A percentile compares a stretch with the other conserved stretches of the same genome.
phyloP scores from a whole-genome alignment of 2,113 vertebrate genomes.

The Phoxinus phoxinus region DNA sequence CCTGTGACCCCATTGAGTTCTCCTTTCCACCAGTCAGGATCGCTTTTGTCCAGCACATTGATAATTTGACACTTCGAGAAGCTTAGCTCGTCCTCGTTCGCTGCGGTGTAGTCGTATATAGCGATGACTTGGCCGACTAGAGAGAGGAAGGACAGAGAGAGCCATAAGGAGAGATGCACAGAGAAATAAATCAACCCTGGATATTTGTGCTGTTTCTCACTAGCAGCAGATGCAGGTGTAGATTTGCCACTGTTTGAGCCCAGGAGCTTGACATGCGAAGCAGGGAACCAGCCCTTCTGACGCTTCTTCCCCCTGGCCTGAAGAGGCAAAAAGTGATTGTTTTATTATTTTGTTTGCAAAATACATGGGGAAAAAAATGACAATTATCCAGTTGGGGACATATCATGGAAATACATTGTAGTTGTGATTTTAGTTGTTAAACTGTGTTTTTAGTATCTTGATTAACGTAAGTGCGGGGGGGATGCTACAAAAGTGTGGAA shows the following conservation, averaged over 20 bases:
- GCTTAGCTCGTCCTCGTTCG: slow-evolving; percentile 90
- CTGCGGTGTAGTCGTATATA: slow-evolving; percentile 91
- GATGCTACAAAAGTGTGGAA: too few species aligned
- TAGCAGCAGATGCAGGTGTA: slow-evolving; percentile 82
- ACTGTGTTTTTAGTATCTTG: not conserved
- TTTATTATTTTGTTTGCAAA: too few species aligned
- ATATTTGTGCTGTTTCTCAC: slow-evolving; percentile 67
- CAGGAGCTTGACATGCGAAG: slow-evolving; percentile 88
- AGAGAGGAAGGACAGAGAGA: not conserved
- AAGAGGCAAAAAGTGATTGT: slow-evolving; percentile 36
- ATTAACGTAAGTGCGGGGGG: not conserved
- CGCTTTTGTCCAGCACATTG: slow-evolving; percentile 87
- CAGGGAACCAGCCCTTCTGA: slow-evolving; percentile 97
- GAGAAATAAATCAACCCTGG: not conserved
- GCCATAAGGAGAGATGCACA: not conserved
- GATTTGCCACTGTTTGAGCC: slow-evolving; percentile 89
- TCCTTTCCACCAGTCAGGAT: slow-evolving; percentile 97
- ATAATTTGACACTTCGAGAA: slow-evolving; percentile 93
- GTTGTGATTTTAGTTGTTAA: not conserved
- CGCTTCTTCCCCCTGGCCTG: slow-evolving; percentile 95
- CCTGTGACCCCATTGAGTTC: slow-evolving; percentile 86
- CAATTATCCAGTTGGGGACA: too few species aligned
- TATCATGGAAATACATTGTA: too few species aligned
- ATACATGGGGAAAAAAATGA: not conserved
- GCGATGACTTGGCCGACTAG: slow-evolving; percentile 93